Evolutionary conservation across 2,113 vertebrate species (phyloP).

Genomic region (Naja naja): DNA sequence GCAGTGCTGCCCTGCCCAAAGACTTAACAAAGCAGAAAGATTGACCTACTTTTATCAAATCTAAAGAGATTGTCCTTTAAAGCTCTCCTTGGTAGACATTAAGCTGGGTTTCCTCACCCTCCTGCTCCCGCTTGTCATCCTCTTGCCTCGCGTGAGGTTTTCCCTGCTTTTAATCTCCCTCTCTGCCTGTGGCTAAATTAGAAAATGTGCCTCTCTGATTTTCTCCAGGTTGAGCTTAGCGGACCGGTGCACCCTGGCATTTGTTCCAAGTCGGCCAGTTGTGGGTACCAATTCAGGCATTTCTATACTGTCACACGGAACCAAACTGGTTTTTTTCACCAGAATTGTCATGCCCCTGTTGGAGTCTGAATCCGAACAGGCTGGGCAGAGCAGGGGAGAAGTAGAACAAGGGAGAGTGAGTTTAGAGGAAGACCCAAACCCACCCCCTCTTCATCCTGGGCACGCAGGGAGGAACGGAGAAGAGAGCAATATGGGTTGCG

Average conservation of each 20-base stretch:
- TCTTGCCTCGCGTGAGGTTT: neutral
- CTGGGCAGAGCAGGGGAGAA: no score
- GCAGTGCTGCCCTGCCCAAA: conserved; percentile 36
- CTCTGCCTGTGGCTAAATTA: conserved; percentile 2
- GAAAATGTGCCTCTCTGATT: neutral
- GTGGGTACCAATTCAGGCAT: neutral
- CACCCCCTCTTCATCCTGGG: no score
- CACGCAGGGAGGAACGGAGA: no score
- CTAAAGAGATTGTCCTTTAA: conserved; percentile 16
- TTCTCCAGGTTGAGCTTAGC: neutral
- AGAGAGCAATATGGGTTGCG: no score
- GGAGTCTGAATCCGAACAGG: no score
- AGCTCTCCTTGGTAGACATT: neutral
- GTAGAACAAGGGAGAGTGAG: no score
- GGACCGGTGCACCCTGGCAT: rapidly evolving
- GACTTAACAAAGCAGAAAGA: conserved; percentile 66
- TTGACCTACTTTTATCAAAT: conserved; percentile 63
- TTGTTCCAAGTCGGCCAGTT: neutral
- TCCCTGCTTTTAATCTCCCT: neutral
- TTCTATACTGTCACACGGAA: neutral
- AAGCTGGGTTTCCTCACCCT: neutral
- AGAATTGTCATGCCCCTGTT: no score
- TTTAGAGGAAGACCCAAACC: no score
- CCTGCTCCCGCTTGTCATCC: neutral
- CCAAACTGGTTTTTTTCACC: neutral